phyloP scores from a whole-genome alignment of 2,113 vertebrate species.

The Ophiodon elongatus region DNA sequence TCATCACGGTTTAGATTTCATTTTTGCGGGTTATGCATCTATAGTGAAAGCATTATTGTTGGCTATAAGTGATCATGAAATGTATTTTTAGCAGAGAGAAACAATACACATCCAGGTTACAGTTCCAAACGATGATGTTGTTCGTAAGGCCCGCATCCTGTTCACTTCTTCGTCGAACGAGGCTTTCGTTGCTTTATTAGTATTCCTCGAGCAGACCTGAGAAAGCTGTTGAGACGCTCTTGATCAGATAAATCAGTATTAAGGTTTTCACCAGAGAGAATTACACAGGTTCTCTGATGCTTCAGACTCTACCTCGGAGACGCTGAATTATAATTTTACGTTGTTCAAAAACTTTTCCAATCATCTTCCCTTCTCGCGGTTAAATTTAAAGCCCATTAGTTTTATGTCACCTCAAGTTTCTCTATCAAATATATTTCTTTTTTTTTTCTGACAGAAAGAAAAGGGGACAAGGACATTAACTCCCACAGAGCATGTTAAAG shows the following conservation, averaged over 20 bases:
- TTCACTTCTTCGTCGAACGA: slow-evolving; percentile 11
- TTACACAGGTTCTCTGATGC: slow-evolving; percentile 63
- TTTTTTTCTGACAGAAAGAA: slow-evolving; percentile 36
- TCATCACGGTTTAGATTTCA: neutral
- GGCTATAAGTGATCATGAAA: neutral
- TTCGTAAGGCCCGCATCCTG: slow-evolving; percentile 14
- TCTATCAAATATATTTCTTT: slow-evolving; percentile 59
- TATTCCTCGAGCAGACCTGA: slow-evolving; percentile 67
- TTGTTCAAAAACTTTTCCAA: slow-evolving; percentile 80
- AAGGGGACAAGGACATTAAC: slow-evolving; percentile 45
- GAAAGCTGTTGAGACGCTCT: slow-evolving; percentile 67
- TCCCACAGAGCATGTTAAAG: slow-evolving; percentile 25
- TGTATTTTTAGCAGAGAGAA: slow-evolving; percentile 4
- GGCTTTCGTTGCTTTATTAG: slow-evolving; percentile 62
- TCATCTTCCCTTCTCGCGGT: slow-evolving; percentile 72
- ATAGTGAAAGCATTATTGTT: neutral
- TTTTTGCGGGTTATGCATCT: neutral
- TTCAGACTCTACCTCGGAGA: slow-evolving; percentile 57
- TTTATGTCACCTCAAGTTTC: slow-evolving; percentile 68
- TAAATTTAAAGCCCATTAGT: slow-evolving; percentile 79
- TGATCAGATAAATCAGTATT: slow-evolving; percentile 77
- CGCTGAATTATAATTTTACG: slow-evolving; percentile 62
- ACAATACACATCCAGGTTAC: slow-evolving; percentile 4
- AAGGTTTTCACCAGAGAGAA: slow-evolving; percentile 72
- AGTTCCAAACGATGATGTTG: neutral